These are phyloP conservation scores for Eira barbara DNA, from an alignment of 2,113 vertebrate genomes.

Conservation along the genomic window DNA sequence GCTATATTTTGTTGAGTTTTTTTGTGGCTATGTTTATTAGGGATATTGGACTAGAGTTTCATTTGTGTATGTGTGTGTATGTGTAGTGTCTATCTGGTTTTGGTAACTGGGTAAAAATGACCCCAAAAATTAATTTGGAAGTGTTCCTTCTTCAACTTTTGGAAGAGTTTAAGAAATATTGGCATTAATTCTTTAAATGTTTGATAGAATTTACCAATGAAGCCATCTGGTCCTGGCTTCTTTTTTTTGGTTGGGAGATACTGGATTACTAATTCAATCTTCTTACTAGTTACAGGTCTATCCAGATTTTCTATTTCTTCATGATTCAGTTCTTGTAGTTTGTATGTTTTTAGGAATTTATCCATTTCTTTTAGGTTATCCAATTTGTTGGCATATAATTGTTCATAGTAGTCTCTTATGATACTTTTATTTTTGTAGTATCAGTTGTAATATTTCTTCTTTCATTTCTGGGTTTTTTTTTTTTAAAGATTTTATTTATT, in stretches of 20 bases:
- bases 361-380: background rate
- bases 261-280: background rate
- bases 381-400: background rate
- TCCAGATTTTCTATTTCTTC: background rate
- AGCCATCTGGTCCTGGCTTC: background rate
- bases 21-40: background rate
- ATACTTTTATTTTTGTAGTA: background rate
- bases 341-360: background rate
- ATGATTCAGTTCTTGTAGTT: background rate
- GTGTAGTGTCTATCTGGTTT: background rate
- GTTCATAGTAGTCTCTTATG: background rate
- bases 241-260: background rate
- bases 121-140: background rate
- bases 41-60: background rate
- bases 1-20: background rate
- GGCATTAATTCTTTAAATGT: background rate
- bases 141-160: background rate
- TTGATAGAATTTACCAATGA: background rate
- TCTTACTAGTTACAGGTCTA: background rate
- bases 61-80: background rate
- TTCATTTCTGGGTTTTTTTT: background rate
- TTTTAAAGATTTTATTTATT: background rate
- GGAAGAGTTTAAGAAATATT: background rate
- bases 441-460: background rate
- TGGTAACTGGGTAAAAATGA: background rate